Base-by-base conservation (phyloP, 2,113 vertebrate genomes). In the Calidris pygmaea region DNA sequence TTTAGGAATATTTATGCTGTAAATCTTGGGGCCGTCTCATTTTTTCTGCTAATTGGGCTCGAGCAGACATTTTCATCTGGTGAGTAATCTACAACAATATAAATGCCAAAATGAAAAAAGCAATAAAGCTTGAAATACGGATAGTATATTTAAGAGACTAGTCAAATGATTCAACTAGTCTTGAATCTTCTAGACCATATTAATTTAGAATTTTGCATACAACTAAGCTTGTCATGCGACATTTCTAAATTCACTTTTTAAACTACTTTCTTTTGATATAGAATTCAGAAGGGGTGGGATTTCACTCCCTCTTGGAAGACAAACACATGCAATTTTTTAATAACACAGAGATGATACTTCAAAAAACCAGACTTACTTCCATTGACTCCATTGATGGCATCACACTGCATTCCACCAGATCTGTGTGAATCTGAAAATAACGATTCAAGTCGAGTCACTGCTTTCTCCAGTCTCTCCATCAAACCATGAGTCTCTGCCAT, bases 401-500 rank as follows among this genome's bases (percentile, higher is more conserved):
- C 95, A 63, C 65, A 98, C 62, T 94, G 89, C 93, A 96, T 85
- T 52, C 93, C 97, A 73, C 97, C 95, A 80, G 96, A 52, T 13
- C 67, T 37, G 59, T 97, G 98, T 62, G 98, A 96, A 50, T 96
- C 98, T 60, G 98, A 87, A 73, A 99, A 98, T 50, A 99, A 93
- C 3, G 97, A 96, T 97, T 99, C 99, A 68, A 99, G 98, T 34
- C 99, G 98, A 96, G 98, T 97, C 78, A 99, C 99, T 3, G 99
- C 99, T 29, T 96, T 98, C 96, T 99, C 99, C 97, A 99, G 97
- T 23, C 99, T 99, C 81, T 99, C 98, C 97, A 99, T 97, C 94
- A 99, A 97, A 34, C 92, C 98, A 85, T 99, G 98, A 98, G 98
- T 98, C 77, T 98, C 97, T 53, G 97, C 97, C 98, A 98, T 98